Base-by-base conservation (phyloP, 1,140 invertebrate species). In the Globodera rostochiensis region DNA sequence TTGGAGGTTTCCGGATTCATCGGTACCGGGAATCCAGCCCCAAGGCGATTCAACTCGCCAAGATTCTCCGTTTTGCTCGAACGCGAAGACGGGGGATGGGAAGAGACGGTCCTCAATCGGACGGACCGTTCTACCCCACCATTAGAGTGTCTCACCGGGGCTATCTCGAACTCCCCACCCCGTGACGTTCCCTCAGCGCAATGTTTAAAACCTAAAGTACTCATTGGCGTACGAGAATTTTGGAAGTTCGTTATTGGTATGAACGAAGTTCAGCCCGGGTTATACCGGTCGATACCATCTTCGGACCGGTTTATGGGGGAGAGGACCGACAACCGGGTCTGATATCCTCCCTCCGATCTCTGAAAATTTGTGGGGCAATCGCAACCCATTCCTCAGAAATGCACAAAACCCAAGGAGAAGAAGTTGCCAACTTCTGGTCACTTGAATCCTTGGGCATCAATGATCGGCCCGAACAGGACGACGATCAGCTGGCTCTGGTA, bases 81-180 rank as follows among this genome's bases (percentile, higher is more conserved):
- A 3, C 5, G 73, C 3, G 73, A 74, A 9, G 73, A 74, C 73
- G 73, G 73, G 0, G 73, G 57, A 9, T 74, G 73, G 73, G 73
- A 74, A 50, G 71, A 73, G 0, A 4, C 21, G 19, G 19, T 47
- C 7, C 71, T 73, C 0, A 73, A 73, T 6, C 50, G 21, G 19
- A 73, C 71, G 4, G 50, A 50, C 11, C 6, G 7, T 11, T 2
- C 3, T 3, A 50, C 50, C 6, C 50, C 46, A 15, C 15, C 50
- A 21, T 19, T 50, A 3, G 71, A 73, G 5, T 47, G 46, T 13
- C 71, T 50, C 19, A 73, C 71, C 6, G 46, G 50, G 19, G 71
- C 50, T 73, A 25, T n/a, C 1, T 19, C 19, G 15, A n/a, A 0
- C 50, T 50, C 21, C 21, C 46, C 46, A 25, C 5, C 50, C 6